These are phyloP conservation scores for Hartigia nigra DNA, from an alignment of 2,888 invertebrate species.

Conservation along the genomic window DNA sequence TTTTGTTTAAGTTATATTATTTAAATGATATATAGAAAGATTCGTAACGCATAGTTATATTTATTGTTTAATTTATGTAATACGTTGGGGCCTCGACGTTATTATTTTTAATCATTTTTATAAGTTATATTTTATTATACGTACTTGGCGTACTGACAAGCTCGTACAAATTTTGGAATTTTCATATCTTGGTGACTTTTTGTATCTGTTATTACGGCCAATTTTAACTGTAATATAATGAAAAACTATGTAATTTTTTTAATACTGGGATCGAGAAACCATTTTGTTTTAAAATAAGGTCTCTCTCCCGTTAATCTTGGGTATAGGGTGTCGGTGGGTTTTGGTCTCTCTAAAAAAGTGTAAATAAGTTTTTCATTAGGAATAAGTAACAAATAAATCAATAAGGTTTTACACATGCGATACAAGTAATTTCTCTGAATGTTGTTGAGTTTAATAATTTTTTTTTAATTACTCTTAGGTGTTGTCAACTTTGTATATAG, in stretches of 20 bases:
- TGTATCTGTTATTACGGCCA: not conserved
- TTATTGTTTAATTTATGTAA: not conserved
- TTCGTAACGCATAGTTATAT: not conserved
- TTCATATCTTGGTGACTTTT: not conserved
- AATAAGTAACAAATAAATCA: not conserved
- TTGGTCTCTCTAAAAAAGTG: not conserved
- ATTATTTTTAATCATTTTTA: not conserved
- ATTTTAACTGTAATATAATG: not conserved
- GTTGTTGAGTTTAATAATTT: not conserved
- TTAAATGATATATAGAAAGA: not conserved
- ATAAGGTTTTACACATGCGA: not conserved
- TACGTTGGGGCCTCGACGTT: not conserved
- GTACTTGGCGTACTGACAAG: not conserved
- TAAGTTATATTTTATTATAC: not conserved
- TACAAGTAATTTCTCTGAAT: not conserved
- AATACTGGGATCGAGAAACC: not conserved
- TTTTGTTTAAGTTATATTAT: slow-evolving; percentile 10
- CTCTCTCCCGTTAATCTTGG: not conserved
- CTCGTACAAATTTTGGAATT: not conserved
- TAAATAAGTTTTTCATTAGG: not conserved
- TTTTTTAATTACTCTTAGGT: not conserved
- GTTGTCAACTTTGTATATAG: not conserved
- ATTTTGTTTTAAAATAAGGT: not conserved
- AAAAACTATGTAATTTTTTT: not conserved
- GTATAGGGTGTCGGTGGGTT: not conserved